Percentiles rank a stretch among this genome's conserved stretches.
phyloP scores from a whole-genome alignment of 2,797 vertebrate genomes.

The Melanitta fusca region DNA sequence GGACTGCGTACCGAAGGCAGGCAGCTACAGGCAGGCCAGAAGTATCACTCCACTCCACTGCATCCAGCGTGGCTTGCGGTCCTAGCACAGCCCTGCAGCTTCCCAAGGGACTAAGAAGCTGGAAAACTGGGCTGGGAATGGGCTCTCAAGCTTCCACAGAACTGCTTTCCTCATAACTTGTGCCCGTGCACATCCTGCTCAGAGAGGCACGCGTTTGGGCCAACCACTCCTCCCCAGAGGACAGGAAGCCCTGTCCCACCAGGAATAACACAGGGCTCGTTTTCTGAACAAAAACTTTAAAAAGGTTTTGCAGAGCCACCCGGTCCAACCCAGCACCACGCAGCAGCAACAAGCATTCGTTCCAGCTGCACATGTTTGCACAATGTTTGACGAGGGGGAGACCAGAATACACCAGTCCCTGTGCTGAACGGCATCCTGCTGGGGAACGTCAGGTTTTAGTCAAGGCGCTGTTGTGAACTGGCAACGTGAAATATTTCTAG shows the following conservation, averaged over 20 bases:
- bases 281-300: slow-evolving; percentile 6
- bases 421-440: neutral
- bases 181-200: neutral
- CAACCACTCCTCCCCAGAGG: neutral
- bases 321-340: neutral
- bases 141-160: neutral
- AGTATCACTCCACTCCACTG: neutral
- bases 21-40: slow-evolving; percentile 6
- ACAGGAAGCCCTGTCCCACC: neutral
- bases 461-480: neutral
- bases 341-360: neutral
- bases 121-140: neutral
- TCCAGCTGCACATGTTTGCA: neutral
- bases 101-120: neutral
- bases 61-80: neutral
- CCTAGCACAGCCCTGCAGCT: neutral
- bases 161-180: neutral
- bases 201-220: fast-evolving
- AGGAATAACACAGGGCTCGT: neutral
- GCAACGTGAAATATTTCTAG: slow-evolving; percentile 26
- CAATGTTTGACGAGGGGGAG: neutral
- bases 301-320: neutral
- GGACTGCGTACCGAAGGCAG: neutral
- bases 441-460: slow-evolving; percentile 23
- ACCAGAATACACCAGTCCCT: neutral